Percentiles rank a stretch among this genome's conserved stretches.
These are phyloP conservation scores for Callimico goeldii DNA, from an alignment of 2,797 vertebrate genomes.

Conservation along the genomic window DNA sequence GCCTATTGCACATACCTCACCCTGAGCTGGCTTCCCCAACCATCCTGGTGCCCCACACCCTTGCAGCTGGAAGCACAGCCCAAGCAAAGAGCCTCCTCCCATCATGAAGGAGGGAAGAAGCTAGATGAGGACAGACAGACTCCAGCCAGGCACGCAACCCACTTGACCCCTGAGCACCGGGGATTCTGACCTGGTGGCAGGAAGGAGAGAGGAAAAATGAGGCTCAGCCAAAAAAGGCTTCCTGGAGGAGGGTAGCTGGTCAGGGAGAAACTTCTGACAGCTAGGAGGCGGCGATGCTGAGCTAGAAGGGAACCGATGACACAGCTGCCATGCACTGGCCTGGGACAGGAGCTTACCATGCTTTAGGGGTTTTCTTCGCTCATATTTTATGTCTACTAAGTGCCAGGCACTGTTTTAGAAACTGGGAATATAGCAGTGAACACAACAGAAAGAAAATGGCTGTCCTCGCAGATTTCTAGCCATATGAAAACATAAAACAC, in stretches of 20 bases:
- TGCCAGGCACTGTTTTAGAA: neutral
- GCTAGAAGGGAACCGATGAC: neutral
- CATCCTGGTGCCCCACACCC: neutral
- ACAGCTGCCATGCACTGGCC: neutral
- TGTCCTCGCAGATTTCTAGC: neutral
- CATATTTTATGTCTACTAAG: neutral
- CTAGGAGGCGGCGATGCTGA: neutral
- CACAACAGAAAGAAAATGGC: neutral
- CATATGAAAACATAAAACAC: neutral
- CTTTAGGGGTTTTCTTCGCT: neutral
- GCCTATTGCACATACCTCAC: neutral
- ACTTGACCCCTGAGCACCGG: neutral
- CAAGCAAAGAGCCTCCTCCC: neutral
- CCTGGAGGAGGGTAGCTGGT: neutral
- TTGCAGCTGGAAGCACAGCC: neutral
- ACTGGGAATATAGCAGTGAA: neutral
- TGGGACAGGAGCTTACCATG: neutral
- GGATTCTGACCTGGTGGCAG: neutral
- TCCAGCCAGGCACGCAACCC: neutral
- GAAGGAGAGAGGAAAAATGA: neutral
- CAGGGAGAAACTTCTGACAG: neutral
- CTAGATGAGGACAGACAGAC: neutral
- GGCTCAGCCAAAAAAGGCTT: neutral
- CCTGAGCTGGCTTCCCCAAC: neutral
- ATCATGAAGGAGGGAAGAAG: neutral